A percentile compares a stretch with the other conserved stretches of the same genome.
These are phyloP conservation scores for Chironomus tentans DNA, from an alignment of 2,888 invertebrate species.

Conservation along the genomic window DNA sequence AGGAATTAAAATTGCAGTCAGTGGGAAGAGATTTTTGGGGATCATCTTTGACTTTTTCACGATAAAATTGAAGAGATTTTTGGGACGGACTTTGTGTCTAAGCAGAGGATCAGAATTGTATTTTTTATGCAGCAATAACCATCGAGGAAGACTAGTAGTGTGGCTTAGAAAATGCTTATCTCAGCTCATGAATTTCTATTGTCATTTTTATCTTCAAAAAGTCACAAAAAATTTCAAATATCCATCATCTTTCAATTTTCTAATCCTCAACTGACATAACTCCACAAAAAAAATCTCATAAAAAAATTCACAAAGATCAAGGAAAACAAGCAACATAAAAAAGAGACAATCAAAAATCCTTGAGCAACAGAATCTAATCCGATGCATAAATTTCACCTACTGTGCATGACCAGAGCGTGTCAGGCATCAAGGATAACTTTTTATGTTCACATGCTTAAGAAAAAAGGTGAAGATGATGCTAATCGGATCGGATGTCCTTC, in stretches of 20 bases:
- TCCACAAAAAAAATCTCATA: no score
- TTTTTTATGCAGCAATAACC: no score
- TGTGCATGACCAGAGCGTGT: conserved; percentile 7
- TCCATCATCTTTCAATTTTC: no score
- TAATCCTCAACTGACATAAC: no score
- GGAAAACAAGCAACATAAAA: background rate
- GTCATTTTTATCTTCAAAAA: no score
- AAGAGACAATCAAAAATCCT: background rate
- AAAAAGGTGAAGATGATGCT: background rate
- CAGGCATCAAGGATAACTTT: conserved; percentile 9
- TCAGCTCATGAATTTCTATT: no score
- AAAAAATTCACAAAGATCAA: no score
- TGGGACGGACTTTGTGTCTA: background rate
- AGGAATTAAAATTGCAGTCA: background rate
- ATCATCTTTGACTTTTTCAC: background rate
- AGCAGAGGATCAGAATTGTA: no score
- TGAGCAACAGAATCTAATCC: conserved; percentile 4
- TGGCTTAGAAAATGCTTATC: no score
- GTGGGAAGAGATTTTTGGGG: background rate
- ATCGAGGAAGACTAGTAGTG: no score
- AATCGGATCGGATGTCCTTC: conserved; percentile 23
- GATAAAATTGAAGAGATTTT: background rate
- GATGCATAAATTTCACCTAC: conserved; percentile 11
- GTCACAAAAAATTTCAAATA: no score
- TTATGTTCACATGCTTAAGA: background rate